A percentile compares a stretch with the other conserved stretches of the same genome.
Evolutionary conservation across 2,113 vertebrate genomes (phyloP).

Genomic region (Trachemys scripta): DNA sequence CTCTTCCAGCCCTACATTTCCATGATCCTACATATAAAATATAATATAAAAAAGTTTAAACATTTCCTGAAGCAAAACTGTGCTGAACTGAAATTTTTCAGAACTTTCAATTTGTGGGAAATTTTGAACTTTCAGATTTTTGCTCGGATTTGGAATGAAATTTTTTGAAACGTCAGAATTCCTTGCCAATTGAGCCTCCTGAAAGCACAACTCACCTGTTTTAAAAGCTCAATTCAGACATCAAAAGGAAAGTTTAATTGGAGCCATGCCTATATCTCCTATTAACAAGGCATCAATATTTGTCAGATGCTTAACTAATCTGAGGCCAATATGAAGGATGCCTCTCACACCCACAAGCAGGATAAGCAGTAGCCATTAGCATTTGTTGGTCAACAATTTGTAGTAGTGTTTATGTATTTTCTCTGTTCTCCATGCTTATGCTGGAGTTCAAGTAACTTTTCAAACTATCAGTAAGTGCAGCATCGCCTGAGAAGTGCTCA

Average conservation of each 20-base stretch:
- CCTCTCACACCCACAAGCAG: not conserved
- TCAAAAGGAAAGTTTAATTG: not conserved
- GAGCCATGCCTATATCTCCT: not conserved
- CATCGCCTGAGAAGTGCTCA: not conserved
- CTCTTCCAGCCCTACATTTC: not conserved
- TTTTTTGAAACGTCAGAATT: not conserved
- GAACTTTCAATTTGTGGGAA: not conserved
- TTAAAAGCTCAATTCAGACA: not conserved
- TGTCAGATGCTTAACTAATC: not conserved
- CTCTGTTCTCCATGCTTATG: not conserved
- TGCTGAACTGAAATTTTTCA: not conserved
- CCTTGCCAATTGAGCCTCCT: not conserved
- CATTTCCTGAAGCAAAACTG: not conserved
- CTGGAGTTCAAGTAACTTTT: not conserved
- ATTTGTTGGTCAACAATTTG: not conserved
- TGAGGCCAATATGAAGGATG: not conserved
- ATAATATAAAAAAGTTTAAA: not conserved
- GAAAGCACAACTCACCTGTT: conserved; percentile 5
- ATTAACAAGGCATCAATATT: not conserved
- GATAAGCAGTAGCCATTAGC: not conserved
- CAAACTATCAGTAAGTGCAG: not conserved
- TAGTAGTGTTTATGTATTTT: not conserved
- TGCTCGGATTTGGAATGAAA: no score
- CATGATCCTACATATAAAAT: not conserved
- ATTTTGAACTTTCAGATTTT: not conserved